Conservation (phyloP, 1,140 invertebrate genomes). For the Drosophila subobscura region DNA sequence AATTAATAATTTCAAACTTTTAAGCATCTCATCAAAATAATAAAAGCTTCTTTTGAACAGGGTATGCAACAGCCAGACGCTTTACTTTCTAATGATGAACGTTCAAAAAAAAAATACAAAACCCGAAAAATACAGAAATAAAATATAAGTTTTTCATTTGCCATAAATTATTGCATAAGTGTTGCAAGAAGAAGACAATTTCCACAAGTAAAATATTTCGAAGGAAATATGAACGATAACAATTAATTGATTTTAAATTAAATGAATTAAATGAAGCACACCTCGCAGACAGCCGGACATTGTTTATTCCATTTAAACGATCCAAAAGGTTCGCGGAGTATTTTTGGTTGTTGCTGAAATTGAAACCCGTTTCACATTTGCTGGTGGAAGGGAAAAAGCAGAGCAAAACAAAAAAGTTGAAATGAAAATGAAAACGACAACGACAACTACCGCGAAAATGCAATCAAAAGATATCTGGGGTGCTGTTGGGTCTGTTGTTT, state of each 20-base stretch:
- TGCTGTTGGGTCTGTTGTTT: conserved; percentile 7
- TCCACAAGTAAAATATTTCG: conserved; percentile 5
- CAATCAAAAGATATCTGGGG: conserved; percentile 29
- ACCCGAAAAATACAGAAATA: conserved; percentile 19
- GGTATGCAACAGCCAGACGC: conserved; percentile 4
- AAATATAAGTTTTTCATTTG: conserved; percentile 45
- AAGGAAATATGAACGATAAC: conserved; percentile 8
- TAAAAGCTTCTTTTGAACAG: too few species aligned
- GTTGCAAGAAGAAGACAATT: not conserved
- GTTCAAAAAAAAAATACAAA: conserved; percentile 9
- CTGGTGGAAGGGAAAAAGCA: conserved; percentile 14
- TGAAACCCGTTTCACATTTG: conserved; percentile 41
- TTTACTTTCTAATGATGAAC: conserved; percentile 59
- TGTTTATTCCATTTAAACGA: conserved; percentile 23
- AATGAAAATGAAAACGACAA: conserved; percentile 51
- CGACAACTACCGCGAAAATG: conserved; percentile 27
- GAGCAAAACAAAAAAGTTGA: conserved; percentile 10
- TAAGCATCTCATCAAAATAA: too few species aligned
- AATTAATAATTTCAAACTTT: too few species aligned
- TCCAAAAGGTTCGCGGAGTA: conserved; percentile 20
- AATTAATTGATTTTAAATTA: too few species aligned
- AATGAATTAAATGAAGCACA: too few species aligned
- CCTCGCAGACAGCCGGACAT: not conserved
- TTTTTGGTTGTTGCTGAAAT: conserved; percentile 11
- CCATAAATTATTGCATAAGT: conserved; percentile 34